Percentiles rank a stretch among this genome's conserved stretches.
phyloP scores from a whole-genome alignment of 2,797 vertebrate species.

The Octomys mimax region DNA sequence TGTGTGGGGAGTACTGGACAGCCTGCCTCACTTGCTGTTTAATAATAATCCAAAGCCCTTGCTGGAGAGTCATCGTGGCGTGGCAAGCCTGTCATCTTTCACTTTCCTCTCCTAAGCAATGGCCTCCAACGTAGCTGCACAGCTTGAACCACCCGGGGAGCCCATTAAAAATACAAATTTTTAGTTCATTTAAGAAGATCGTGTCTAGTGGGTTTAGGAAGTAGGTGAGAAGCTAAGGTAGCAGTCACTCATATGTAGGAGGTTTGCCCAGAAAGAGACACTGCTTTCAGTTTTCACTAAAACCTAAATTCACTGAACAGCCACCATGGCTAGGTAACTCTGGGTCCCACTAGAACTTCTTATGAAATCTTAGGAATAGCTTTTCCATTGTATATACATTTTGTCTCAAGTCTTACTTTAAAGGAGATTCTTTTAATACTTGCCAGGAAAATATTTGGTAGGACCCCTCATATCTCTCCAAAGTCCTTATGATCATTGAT shows the following conservation, averaged over 20 bases:
- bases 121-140: neutral
- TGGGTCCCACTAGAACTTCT: neutral
- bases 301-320: neutral
- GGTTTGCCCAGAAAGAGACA: neutral
- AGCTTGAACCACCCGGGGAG: neutral
- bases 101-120: neutral
- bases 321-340: neutral
- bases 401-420: neutral
- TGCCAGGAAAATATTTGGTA: neutral
- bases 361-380: neutral
- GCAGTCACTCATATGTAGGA: neutral
- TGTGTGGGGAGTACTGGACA: accelerated
- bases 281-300: neutral
- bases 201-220: too few species aligned
- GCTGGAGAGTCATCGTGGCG: too few species aligned
- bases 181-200: neutral
- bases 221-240: neutral
- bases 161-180: neutral
- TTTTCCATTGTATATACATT: slow-evolving; percentile 29
- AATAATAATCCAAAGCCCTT: neutral
- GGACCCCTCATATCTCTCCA: neutral
- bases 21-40: neutral
- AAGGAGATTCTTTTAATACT: slow-evolving; percentile 41
- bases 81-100: neutral
- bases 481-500: neutral